Conservation (phyloP, 2,113 vertebrate genomes). For the Pseudorectes ferrugineus region DNA sequence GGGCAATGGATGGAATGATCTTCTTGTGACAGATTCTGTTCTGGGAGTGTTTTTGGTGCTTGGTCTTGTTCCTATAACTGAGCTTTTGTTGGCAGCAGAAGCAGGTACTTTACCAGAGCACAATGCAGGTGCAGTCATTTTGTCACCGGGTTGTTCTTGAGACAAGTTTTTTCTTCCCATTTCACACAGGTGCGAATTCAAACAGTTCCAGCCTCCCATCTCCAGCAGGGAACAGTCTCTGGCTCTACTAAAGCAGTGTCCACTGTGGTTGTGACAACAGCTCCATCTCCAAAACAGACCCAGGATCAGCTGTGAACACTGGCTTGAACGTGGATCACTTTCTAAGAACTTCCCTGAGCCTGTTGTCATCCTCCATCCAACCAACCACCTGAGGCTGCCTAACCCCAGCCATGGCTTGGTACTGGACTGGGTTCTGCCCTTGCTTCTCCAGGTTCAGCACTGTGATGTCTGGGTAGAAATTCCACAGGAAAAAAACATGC, state of each 20-base stretch:
- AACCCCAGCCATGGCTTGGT: background rate
- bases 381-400: background rate
- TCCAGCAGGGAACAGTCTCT: conserved; percentile 87
- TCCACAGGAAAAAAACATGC: background rate
- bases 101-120: background rate
- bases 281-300: conserved; percentile 84
- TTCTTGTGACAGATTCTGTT: background rate
- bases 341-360: background rate
- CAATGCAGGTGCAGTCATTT: no score
- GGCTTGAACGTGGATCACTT: background rate
- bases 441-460: background rate
- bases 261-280: conserved; percentile 92
- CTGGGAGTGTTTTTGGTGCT: background rate
- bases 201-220: conserved; percentile 88
- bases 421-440: background rate
- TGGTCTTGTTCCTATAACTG: background rate
- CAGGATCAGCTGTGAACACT: conserved; percentile 80
- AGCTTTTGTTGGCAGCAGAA: background rate
- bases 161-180: background rate
- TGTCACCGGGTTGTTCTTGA: background rate
- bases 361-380: background rate
- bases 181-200: conserved; percentile 89
- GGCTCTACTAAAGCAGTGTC: conserved; percentile 88
- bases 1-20: background rate
- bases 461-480: background rate